Base-by-base conservation (phyloP, 2,797 vertebrate species). In the Siniperca scherzeri region DNA sequence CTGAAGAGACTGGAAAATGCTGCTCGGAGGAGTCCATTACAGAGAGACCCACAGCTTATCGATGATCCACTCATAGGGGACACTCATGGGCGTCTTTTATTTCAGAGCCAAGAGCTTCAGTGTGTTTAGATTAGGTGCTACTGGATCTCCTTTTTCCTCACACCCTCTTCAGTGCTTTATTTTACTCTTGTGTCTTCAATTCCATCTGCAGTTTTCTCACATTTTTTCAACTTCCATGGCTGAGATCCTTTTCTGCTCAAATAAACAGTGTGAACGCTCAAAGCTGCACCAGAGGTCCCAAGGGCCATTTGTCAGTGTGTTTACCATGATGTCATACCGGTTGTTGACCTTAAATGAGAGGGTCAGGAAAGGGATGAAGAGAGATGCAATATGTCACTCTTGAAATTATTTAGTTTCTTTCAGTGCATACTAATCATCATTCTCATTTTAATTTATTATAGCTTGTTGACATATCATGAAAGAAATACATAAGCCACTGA, bases 311-410 rank as follows among this genome's bases (percentile, higher is more conserved):
- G 71, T 88, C 85, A 83, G 57, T n/a, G 59, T 82, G 69, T 90
- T 91, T 77, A 68, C 56, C 59, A 80, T 92, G 90, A 93, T 83
- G 87, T 94, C 92, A 94, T 71, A 42, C 27, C 56, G 4, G 82
- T 70, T 70, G 81, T 88, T 83, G 71, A 87, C 77, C 82, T 83
- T 75, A 50, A 83, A 82, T 9, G 16, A 70, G 60, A 40, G 57
- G 77, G 74, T 72, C 82, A 69, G 74, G 55, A 64, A 60, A 78
- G 42, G 46, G 70, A 68, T 2, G n/a, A 56, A 50, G 62, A 73
- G n/a, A 70, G 55, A 74, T 14, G 44, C 10, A 50, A 62, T 76
- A n/a, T 77, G 74, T 86, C 71, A 44, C 22, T 33, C 44, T 42
- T 33, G 36, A 71, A 77, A 10, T 38, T 2, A 50, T 76, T 64